Base-by-base conservation (phyloP, 1,140 invertebrate genomes). In the Metopolophium dirhodum region DNA sequence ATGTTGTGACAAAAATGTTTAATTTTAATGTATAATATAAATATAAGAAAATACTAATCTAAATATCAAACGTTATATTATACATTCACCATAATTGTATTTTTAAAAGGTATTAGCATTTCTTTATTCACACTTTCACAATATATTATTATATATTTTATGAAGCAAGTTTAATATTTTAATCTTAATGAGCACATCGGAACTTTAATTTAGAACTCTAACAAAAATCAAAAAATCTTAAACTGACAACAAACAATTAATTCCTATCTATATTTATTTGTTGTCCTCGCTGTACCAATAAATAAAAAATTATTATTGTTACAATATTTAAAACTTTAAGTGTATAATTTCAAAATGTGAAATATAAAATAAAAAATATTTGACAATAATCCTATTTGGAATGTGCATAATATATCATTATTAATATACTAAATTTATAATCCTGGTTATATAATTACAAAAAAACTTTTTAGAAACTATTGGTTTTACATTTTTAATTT, bases 301-400 rank as follows among this genome's bases (percentile, higher is more conserved):
- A 68, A 68, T n/a, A n/a, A 68, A 68, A 18, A n/a, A 68, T 68
- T 14, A 18, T 30, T 68, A 30, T 68, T 68, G 11, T 68, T 68
- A 61, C 61, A 68, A 68, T 68, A 68, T n/a, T 68, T n/a, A 68
- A 68, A 14, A 14, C 61, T 14, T 7, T 68, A 68, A n/a, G 11
- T n/a, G 30, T 18, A 68, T 68, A 68, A 68, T 68, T 68, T n/a
- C 11, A n/a, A n/a, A 68, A 68, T n/a, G 30, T 14, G 8, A 68
- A n/a, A 68, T 68, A 68, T 68, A 68, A 68, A 68, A 68, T n/a
- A 68, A 68, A 68, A 57, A n/a, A 68, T 68, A 68, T n/a, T 68
- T 4, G 30, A n/a, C 61, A 68, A 68, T 68, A n/a, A 68, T 68
- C 61, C 61, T 68, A n/a, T 68, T 68, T n/a, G 11, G 30, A 68